Percentiles rank a stretch among this genome's conserved stretches.
Conservation (phyloP, 1,140 invertebrate species). For the Pseudomyrmex sp. region DNA sequence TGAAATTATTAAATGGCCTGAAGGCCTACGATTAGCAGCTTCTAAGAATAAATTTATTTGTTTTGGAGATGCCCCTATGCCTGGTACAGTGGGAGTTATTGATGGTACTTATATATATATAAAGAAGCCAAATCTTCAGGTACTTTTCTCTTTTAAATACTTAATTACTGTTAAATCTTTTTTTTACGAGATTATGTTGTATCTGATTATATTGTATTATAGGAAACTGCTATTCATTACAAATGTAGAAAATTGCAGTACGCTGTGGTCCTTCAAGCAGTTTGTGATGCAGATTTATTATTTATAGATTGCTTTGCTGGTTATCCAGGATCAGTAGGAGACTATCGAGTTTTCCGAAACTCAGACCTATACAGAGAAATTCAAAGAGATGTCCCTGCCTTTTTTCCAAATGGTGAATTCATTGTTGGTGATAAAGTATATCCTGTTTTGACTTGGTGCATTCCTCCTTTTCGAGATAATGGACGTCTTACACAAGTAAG, state of each 20-base stretch:
- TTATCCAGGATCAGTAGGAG: background rate
- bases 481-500: background rate
- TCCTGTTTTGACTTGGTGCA: background rate
- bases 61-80: background rate
- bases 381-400: background rate
- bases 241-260: conserved; percentile 3
- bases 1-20: conserved; percentile 10
- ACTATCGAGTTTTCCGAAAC: background rate
- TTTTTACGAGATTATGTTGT: background rate
- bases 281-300: background rate
- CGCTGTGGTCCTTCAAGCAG: background rate
- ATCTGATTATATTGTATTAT: background rate
- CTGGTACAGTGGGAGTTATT: background rate
- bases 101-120: background rate
- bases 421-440: background rate
- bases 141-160: background rate
- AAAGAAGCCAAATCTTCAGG: background rate
- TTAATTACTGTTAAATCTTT: background rate
- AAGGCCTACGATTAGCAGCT: background rate
- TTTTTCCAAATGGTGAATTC: background rate
- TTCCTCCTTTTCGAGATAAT: background rate
- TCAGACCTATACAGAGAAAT: background rate
- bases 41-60: background rate
- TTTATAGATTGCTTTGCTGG: background rate
- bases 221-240: conserved; percentile 2